Percentiles rank a stretch among this genome's conserved stretches.
phyloP scores from a whole-genome alignment of 2,888 invertebrate species.

The Acleris emargana region DNA sequence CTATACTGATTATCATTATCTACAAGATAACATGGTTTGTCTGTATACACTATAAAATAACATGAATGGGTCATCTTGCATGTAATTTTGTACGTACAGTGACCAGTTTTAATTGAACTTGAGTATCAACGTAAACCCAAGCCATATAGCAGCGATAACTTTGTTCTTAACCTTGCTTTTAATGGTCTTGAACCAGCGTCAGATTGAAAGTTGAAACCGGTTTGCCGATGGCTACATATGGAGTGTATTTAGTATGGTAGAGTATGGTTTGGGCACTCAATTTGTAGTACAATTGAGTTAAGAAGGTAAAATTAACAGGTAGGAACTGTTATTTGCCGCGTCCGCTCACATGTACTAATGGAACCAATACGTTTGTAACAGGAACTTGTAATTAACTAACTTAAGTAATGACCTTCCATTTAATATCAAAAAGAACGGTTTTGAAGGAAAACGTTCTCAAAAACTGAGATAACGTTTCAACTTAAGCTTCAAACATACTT shows the following conservation, averaged over 20 bases:
- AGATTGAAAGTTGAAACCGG: too few species aligned
- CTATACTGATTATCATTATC: slow-evolving; percentile 11
- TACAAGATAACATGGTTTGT: slow-evolving; percentile 15
- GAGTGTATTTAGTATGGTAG: too few species aligned
- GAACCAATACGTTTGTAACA: slow-evolving; percentile 5
- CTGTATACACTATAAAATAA: slow-evolving; percentile 6
- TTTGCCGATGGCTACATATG: too few species aligned
- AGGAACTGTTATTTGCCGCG: slow-evolving; percentile 7
- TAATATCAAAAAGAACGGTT: too few species aligned
- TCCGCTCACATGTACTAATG: slow-evolving; percentile 17
- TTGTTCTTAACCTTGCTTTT: too few species aligned
- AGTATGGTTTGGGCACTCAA: background rate
- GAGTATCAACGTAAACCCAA: too few species aligned
- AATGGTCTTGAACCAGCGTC: background rate
- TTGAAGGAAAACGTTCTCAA: too few species aligned
- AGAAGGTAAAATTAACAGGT: slow-evolving; percentile 6
- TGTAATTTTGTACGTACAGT: background rate
- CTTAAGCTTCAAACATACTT: too few species aligned
- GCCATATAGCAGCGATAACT: too few species aligned
- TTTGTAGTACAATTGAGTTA: background rate
- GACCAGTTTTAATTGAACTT: background rate
- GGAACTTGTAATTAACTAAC: background rate
- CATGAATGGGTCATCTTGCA: slow-evolving; percentile 11
- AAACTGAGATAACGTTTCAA: too few species aligned
- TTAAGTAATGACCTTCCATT: too few species aligned